phyloP scores from a whole-genome alignment of 2,113 vertebrate genomes.

The Cryptoleucopteryx plumbea region DNA sequence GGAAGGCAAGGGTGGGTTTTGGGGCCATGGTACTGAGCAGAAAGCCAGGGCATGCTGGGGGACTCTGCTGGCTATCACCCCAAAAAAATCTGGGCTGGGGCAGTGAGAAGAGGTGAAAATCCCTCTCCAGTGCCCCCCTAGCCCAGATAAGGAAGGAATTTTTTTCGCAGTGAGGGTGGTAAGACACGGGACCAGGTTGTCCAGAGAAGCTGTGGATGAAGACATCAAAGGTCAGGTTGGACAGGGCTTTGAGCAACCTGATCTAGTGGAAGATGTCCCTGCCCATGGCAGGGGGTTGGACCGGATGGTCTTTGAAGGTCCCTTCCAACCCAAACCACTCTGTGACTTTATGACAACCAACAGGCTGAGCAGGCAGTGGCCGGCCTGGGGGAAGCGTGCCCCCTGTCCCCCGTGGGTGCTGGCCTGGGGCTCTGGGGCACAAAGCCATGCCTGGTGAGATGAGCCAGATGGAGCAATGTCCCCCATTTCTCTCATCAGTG shows the following conservation, averaged over 20 bases:
- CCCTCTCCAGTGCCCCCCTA: background rate
- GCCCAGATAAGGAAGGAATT: background rate
- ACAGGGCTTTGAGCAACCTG: background rate
- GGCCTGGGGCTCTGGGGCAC: background rate
- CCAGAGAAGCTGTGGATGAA: background rate
- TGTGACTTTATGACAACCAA: background rate
- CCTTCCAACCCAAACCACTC: background rate
- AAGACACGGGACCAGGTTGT: background rate
- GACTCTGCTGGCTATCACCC: background rate
- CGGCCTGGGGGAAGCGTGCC: rapidly evolving
- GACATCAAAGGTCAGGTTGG: background rate
- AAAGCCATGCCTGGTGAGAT: rapidly evolving
- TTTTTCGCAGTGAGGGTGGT: rapidly evolving
- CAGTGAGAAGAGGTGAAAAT: background rate
- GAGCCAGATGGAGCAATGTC: background rate
- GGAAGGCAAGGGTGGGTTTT: background rate
- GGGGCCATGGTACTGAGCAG: background rate
- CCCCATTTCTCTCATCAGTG: rapidly evolving
- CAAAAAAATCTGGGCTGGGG: rapidly evolving
- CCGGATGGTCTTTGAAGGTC: background rate
- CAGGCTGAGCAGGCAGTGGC: background rate
- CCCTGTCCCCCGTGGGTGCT: background rate
- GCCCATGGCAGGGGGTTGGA: rapidly evolving
- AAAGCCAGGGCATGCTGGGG: background rate
- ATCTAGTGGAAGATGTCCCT: background rate